A percentile compares a stretch with the other conserved stretches of the same genome.
Evolutionary conservation across 2,797 vertebrate genomes (phyloP).

Genomic region (Poecilia velifera): DNA sequence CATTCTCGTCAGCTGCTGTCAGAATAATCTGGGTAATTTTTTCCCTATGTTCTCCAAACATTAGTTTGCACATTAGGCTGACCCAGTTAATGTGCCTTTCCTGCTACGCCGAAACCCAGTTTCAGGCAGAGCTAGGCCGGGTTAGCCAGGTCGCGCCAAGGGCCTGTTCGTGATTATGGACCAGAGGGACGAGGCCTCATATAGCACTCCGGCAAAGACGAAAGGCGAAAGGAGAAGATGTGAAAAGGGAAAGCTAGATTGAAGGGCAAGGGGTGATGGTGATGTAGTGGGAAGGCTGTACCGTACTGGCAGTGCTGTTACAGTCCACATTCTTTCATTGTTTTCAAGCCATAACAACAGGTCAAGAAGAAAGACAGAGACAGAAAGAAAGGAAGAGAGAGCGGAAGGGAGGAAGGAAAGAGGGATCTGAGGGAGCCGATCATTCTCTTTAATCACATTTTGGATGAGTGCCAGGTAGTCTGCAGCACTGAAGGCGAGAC

Average conservation of each 20-base stretch:
- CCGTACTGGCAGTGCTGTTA: conserved; percentile 69
- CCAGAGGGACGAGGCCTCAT: conserved; percentile 87
- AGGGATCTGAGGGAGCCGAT: conserved; percentile 87
- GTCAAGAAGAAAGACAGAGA: conserved; percentile 73
- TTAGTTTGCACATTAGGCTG: conserved; percentile 90
- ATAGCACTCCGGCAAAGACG: conserved; percentile 40
- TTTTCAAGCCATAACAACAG: conserved; percentile 78
- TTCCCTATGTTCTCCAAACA: conserved; percentile 90
- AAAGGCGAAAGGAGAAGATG: conserved; percentile 26
- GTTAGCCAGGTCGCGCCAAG: conserved; percentile 65
- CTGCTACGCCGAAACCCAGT: conserved; percentile 73
- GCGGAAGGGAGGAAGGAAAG: conserved; percentile 70
- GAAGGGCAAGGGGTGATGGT: conserved; percentile 36
- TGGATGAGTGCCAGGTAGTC: conserved; percentile 97
- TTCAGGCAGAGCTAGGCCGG: conserved; percentile 46
- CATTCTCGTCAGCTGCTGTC: conserved; percentile 87
- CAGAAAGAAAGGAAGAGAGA: conserved; percentile 55
- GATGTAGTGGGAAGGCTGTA: conserved; percentile 54
- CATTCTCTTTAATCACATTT: conserved; percentile 99
- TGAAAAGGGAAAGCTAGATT: conserved; percentile 34
- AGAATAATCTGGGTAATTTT: conserved; percentile 89
- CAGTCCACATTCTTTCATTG: conserved; percentile 47
- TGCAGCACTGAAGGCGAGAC: conserved; percentile 82
- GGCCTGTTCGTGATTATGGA: conserved; percentile 90
- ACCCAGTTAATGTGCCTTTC: conserved; percentile 90